phyloP scores from a whole-genome alignment of 2,113 vertebrate genomes.

The Psittacula cyanocephala region DNA sequence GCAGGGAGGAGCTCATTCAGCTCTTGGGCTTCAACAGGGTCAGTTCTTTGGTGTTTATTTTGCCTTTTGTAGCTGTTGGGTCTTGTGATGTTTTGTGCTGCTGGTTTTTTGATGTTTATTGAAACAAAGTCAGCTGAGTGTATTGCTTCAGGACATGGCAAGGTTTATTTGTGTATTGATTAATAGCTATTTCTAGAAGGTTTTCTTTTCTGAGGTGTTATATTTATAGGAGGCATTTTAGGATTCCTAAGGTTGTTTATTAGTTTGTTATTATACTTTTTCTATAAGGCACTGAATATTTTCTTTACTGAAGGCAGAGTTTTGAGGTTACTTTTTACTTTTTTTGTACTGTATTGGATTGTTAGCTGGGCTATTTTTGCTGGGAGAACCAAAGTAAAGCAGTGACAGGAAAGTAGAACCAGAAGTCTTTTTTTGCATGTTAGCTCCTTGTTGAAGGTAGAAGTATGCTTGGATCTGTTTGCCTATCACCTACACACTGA shows the following conservation, averaged over 20 bases:
- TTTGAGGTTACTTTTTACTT: neutral
- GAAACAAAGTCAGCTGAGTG: neutral
- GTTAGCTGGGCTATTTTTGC: no score
- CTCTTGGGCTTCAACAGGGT: neutral
- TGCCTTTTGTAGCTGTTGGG: neutral
- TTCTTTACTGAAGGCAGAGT: neutral
- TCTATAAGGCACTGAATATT: neutral
- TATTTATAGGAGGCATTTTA: neutral
- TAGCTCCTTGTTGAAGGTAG: neutral
- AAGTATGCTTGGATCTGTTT: neutral
- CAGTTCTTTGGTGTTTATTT: neutral
- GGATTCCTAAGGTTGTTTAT: neutral
- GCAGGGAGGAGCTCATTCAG: neutral
- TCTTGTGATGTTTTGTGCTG: neutral
- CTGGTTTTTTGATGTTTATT: neutral
- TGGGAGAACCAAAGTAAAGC: neutral
- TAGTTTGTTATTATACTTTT: neutral
- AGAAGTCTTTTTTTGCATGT: neutral
- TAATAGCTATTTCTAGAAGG: no score
- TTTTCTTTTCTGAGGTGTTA: no score
- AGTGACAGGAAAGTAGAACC: neutral
- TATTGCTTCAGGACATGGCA: neutral
- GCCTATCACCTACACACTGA: no score
- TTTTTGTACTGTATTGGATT: neutral
- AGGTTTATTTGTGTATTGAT: no score